phyloP scores from a whole-genome alignment of 1,140 invertebrate species.

The Zaprionus capensis region DNA sequence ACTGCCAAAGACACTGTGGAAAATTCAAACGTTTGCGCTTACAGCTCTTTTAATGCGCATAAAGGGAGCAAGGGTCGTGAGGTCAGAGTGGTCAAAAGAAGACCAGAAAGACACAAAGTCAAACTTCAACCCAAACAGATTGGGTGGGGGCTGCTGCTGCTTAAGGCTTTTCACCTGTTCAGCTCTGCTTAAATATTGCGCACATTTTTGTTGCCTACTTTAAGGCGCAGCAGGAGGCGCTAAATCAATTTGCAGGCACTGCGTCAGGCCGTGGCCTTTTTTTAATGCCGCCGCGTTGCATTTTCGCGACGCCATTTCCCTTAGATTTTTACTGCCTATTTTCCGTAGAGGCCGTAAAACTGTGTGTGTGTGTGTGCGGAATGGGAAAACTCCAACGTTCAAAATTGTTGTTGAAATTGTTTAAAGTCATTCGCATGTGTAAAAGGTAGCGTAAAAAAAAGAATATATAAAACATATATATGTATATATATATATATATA shows the following conservation, averaged over 20 bases:
- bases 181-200: conserved; percentile 1
- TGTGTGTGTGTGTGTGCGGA: background rate
- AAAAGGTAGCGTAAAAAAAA: conserved; percentile 48
- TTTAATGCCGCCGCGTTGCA: conserved; percentile 48
- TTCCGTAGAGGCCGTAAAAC: conserved; percentile 38
- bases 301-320: conserved; percentile 45
- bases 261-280: conserved; percentile 37
- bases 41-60: conserved; percentile 53
- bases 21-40: conserved; percentile 51
- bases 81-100: conserved; percentile 4
- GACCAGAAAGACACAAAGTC: background rate
- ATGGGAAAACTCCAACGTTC: conserved; percentile 2
- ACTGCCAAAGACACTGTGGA: conserved; percentile 47
- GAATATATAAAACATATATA: conserved; percentile 9
- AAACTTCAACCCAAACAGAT: conserved; percentile 11
- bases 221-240: conserved; percentile 24
- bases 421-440: conserved; percentile 65
- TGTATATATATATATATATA: background rate
- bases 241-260: conserved; percentile 55
- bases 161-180: background rate
- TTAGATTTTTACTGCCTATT: conserved; percentile 61
- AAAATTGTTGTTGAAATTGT: conserved; percentile 59
- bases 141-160: background rate
- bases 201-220: conserved; percentile 24
- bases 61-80: conserved; percentile 51